Evolutionary conservation across 2,797 vertebrate species (phyloP), one percentile per base, ranked within the genome.

Genomic region (Eospalax fontanierii): DNA sequence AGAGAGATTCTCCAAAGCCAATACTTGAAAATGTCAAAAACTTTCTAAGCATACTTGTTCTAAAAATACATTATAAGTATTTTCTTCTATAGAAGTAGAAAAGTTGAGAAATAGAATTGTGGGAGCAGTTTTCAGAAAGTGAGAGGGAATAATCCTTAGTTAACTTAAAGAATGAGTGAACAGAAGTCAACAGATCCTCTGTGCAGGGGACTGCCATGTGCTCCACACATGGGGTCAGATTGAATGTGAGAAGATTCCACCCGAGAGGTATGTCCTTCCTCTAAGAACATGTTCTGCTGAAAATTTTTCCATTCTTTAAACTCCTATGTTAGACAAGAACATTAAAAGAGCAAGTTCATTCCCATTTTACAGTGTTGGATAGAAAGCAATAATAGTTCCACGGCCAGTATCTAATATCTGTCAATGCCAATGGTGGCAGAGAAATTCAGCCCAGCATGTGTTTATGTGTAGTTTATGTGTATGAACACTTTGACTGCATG

Each of bases 21-120:
- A 83, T 94, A 91, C 93, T 57, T 92, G 57, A 94, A 96, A 97
- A 96, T 92, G 92, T 97, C 95, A 97, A 94, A 97, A 96, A 93
- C 46, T 70, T 97, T 97, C 88, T 96, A 96, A 94, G 91, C 46
- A 89, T 74, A 50, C 89, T 90, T 70, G 46, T 95, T 94, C 92
- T 93, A 95, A 95, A 97, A 97, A 96, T 94, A 83, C 50, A 74
- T 75, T 89, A 43, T 40, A 70, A 89, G 87, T 93, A 80, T 92
- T 96, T 87, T 91, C 63, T 87, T 84, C n/a, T n/a, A n/a, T 76
- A 86, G 86, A 97, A 96, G 82, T 33, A 75, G 75, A 63, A 11
- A 22, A 84, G 71, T 79, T 76, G 63, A 95, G 85, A 84, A 66
- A 75, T 1, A 33, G 16, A 21, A 76, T 43, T 28, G n/a, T 57